phyloP scores from a whole-genome alignment of 2,113 vertebrate genomes.

The Pteruthius melanotis region DNA sequence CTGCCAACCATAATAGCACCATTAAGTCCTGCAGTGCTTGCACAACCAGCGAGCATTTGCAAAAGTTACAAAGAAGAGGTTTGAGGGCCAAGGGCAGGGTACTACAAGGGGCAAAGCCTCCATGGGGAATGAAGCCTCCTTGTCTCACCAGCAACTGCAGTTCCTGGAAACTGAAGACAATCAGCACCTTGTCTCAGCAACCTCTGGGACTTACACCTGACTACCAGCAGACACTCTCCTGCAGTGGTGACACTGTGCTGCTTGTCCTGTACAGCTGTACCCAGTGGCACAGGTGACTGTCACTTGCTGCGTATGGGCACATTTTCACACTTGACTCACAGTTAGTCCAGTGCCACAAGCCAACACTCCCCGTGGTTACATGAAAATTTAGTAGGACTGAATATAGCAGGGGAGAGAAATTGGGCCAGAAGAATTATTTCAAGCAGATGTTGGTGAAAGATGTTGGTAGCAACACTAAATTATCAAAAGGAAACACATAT shows the following conservation, averaged over 20 bases:
- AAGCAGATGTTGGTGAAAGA: neutral
- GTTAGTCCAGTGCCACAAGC: neutral
- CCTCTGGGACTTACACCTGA: neutral
- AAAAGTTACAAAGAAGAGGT: neutral
- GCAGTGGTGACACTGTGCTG: accelerated
- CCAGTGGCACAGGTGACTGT: neutral
- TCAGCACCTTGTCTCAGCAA: neutral
- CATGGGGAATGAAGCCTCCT: neutral
- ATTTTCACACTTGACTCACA: neutral
- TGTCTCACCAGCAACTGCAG: neutral
- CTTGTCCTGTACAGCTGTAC: neutral
- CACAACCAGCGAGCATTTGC: neutral
- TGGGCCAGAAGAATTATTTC: neutral
- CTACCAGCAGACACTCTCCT: neutral
- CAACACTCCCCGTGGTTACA: neutral
- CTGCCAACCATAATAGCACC: neutral
- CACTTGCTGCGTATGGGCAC: neutral
- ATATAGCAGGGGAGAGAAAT: neutral
- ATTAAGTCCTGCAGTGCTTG: neutral
- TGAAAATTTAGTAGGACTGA: neutral
- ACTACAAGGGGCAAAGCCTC: neutral
- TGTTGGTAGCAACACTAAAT: neutral
- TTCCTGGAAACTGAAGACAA: neutral
- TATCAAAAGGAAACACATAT: neutral
- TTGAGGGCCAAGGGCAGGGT: neutral